phyloP scores from a whole-genome alignment of 2,113 vertebrate species.

The Rhabdornis inornatus region DNA sequence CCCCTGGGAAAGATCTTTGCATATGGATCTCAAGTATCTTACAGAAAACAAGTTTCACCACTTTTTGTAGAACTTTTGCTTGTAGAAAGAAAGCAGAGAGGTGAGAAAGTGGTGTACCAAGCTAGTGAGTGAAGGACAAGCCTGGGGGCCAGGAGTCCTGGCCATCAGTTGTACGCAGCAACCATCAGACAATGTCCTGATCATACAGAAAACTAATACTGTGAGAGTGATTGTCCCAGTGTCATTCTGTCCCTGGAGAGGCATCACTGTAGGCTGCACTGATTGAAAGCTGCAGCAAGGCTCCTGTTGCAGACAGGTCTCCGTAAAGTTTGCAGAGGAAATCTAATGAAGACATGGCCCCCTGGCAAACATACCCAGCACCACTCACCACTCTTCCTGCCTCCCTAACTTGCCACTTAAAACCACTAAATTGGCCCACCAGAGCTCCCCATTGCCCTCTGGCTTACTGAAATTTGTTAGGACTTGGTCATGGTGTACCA shows the following conservation, averaged over 20 bases:
- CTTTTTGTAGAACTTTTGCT: neutral
- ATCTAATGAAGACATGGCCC: rapidly evolving
- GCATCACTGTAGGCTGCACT: neutral
- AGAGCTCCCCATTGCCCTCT: neutral
- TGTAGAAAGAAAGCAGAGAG: neutral
- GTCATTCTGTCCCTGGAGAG: neutral
- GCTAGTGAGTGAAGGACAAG: neutral
- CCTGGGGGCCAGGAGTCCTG: neutral
- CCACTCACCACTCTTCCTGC: neutral
- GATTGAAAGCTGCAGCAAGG: neutral
- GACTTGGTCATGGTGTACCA: neutral
- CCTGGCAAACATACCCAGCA: neutral
- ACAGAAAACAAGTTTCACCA: neutral
- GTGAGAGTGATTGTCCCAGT: neutral
- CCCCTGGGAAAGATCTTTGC: neutral
- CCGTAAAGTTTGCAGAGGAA: neutral
- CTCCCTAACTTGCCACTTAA: neutral
- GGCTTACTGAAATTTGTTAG: neutral
- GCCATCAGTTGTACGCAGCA: neutral
- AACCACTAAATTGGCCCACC: neutral
- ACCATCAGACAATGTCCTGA: neutral
- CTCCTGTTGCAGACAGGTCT: neutral
- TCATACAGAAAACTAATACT: neutral
- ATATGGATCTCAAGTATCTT: neutral
- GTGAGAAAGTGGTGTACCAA: neutral